A percentile compares a stretch with the other conserved stretches of the same genome.
Evolutionary conservation across 2,113 vertebrate species (phyloP).

Genomic region (Pluvianellus socialis): DNA sequence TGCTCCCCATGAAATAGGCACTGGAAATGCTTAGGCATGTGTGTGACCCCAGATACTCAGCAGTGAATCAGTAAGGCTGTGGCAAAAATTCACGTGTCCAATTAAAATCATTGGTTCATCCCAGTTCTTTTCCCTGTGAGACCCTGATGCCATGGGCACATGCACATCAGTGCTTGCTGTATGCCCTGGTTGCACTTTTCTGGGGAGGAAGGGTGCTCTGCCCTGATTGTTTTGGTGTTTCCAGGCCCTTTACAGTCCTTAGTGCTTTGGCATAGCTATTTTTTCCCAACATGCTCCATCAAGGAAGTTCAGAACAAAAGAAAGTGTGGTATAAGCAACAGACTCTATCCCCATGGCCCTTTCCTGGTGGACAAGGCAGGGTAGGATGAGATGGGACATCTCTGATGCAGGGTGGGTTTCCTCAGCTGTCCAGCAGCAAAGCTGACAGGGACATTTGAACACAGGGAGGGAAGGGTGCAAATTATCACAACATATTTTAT

Average conservation of each 20-base stretch:
- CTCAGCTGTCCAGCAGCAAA: background rate
- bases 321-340: background rate
- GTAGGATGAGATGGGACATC: background rate
- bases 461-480: background rate
- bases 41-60: background rate
- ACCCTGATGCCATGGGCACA: rapidly evolving
- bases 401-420: background rate
- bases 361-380: background rate
- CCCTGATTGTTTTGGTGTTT: background rate
- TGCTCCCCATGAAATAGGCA: background rate
- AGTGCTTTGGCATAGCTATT: background rate
- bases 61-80: background rate
- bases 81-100: background rate
- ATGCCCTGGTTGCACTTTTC: background rate
- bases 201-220: background rate
- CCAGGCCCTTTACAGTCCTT: background rate
- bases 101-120: background rate
- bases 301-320: background rate
- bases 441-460: background rate
- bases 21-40: background rate
- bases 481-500: background rate
- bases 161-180: background rate
- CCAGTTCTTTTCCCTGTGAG: background rate
- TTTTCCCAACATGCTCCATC: background rate
- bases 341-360: rapidly evolving